Evolutionary conservation across 2,113 vertebrate genomes (phyloP).

Genomic region (Takifugu bimaculatus): DNA sequence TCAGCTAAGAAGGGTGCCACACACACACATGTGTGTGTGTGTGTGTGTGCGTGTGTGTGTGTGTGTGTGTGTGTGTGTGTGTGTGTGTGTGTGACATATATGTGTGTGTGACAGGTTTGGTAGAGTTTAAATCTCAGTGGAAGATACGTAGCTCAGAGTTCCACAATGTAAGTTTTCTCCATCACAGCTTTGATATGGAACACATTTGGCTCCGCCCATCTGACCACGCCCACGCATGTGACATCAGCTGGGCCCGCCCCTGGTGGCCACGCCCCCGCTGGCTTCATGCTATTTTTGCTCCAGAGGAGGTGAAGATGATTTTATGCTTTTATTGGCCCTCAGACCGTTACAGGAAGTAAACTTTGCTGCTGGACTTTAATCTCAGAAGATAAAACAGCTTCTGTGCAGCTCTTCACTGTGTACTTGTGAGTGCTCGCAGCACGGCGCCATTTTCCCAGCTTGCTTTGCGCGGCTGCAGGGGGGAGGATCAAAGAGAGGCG

Average conservation of each 20-base stretch:
- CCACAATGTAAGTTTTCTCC: too few species aligned
- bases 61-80: neutral
- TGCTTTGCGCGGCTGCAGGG: constrained; percentile 46
- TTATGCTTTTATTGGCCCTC: neutral
- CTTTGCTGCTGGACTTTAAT: neutral
- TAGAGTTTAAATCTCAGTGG: too few species aligned
- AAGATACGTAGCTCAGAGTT: too few species aligned
- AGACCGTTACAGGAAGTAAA: neutral
- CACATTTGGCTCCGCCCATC: too few species aligned
- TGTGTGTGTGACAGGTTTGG: too few species aligned
- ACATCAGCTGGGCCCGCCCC: too few species aligned
- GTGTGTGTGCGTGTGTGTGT: neutral
- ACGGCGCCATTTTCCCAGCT: constrained; percentile 15
- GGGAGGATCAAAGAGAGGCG: constrained; percentile 34
- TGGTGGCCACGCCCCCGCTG: too few species aligned
- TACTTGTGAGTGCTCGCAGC: constrained; percentile 22
- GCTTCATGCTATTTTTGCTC: too few species aligned
- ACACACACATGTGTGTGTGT: too few species aligned
- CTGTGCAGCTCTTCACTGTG: neutral
- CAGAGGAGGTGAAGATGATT: neutral
- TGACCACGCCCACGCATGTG: too few species aligned
- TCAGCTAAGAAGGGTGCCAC: too few species aligned
- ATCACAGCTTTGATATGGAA: too few species aligned
- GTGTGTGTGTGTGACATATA: neutral
- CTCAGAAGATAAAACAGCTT: constrained; percentile 11